Percentiles rank a stretch among this genome's conserved stretches.
phyloP scores from a whole-genome alignment of 1,140 invertebrate genomes.

The Caenorhabditis brenneri region DNA sequence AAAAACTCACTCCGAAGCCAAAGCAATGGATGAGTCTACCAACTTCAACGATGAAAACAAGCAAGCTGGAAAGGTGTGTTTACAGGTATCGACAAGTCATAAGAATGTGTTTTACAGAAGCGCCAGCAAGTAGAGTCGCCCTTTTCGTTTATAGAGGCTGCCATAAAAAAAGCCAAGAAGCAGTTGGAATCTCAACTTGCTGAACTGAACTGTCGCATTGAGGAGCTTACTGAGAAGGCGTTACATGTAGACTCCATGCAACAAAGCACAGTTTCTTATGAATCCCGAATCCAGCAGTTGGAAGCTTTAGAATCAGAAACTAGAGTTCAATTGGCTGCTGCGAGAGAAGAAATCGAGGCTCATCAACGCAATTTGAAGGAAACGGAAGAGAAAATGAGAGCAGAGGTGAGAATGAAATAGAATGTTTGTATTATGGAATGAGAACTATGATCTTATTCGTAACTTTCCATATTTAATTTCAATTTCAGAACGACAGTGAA shows the following conservation, averaged over 20 bases:
- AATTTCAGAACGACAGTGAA: background rate
- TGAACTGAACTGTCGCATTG: background rate
- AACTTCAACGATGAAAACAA: slow-evolving; percentile 2
- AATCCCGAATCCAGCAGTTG: background rate
- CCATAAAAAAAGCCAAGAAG: background rate
- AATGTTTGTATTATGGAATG: too few relatives aligned
- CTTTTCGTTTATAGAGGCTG: background rate
- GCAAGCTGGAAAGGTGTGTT: background rate
- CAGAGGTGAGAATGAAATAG: background rate
- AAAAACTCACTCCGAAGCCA: too few relatives aligned
- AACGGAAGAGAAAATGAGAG: background rate
- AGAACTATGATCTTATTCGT: too few relatives aligned
- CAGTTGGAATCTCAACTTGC: background rate
- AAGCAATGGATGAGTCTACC: background rate
- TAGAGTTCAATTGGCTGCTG: background rate
- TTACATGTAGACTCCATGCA: background rate
- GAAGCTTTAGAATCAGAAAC: background rate
- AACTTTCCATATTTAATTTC: too few relatives aligned
- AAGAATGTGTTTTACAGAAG: slow-evolving; percentile 11
- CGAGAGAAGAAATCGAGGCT: background rate
- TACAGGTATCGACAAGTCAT: too few relatives aligned
- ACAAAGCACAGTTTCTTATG: background rate
- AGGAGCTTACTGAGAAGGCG: background rate
- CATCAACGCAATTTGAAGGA: background rate
- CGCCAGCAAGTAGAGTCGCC: slow-evolving; percentile 1